A percentile compares a stretch with the other conserved stretches of the same genome.
phyloP scores from a whole-genome alignment of 2,797 vertebrate species.

The Rousettus madagascariensis region DNA sequence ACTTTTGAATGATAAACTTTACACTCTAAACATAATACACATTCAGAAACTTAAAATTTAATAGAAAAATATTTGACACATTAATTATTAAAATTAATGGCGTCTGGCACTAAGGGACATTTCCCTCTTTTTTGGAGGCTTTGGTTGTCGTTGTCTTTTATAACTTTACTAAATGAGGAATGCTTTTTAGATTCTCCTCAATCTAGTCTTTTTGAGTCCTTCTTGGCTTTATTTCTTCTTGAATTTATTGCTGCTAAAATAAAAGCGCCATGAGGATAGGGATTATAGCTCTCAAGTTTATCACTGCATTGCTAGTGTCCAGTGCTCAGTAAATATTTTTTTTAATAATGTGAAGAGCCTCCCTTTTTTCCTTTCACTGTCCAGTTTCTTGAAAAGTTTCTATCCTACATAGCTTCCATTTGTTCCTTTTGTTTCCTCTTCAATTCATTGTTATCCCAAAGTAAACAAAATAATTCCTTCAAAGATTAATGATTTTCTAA shows the following conservation, averaged over 20 bases:
- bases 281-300: not conserved
- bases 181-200: slow-evolving; percentile 20
- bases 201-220: not conserved
- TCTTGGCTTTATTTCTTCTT: not conserved
- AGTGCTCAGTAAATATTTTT: not conserved
- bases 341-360: not conserved
- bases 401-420: not conserved
- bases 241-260: slow-evolving; percentile 44
- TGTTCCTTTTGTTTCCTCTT: slow-evolving; percentile 33
- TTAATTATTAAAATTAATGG: slow-evolving; percentile 43
- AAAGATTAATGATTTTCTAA: slow-evolving; percentile 42
- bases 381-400: slow-evolving; percentile 21
- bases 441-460: slow-evolving; percentile 2
- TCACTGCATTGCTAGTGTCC: not conserved
- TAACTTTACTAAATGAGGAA: not conserved
- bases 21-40: not conserved
- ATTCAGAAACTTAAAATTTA: slow-evolving; percentile 39
- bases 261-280: not conserved
- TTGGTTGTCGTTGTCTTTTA: slow-evolving; percentile 25
- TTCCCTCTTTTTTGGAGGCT: not conserved
- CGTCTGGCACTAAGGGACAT: not conserved
- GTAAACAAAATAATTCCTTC: slow-evolving; percentile 42
- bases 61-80: not conserved
- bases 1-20: slow-evolving; percentile 46
- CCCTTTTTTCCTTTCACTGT: not conserved